Percentiles rank a stretch among this genome's conserved stretches.
These are phyloP conservation scores for Neomonachus schauinslandi DNA, from an alignment of 2,113 vertebrate species.

Conservation along the genomic window DNA sequence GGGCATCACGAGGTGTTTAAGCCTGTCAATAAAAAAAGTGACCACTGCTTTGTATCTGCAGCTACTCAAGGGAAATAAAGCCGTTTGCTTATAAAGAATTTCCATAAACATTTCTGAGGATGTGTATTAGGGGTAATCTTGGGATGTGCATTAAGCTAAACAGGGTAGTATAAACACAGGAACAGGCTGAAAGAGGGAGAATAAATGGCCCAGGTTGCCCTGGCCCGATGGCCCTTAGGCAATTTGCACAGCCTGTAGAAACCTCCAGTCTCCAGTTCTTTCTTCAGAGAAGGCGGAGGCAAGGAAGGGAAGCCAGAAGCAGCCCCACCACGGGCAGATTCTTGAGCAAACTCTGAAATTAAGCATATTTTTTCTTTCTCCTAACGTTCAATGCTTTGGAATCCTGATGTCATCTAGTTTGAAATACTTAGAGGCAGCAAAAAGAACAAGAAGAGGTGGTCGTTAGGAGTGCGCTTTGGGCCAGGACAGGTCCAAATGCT, in stretches of 20 bases:
- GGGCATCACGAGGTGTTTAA: conserved; percentile 42
- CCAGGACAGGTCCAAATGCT: background rate
- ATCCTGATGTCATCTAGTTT: background rate
- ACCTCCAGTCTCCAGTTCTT: accelerated
- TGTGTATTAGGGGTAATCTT: conserved; percentile 83
- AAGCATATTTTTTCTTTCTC: background rate
- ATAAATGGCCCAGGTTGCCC: conserved; percentile 78
- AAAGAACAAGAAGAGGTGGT: background rate
- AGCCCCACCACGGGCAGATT: background rate
- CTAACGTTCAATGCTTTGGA: background rate
- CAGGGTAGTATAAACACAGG: conserved; percentile 87
- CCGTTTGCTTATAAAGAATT: conserved; percentile 89
- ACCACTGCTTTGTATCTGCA: conserved; percentile 77
- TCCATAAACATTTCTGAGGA: conserved; percentile 89
- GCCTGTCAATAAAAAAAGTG: conserved; percentile 55
- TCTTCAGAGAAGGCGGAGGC: background rate
- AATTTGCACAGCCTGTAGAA: background rate
- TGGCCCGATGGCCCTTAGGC: conserved; percentile 13
- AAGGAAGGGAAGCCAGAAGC: too few species aligned
- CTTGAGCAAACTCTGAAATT: background rate
- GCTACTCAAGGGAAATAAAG: conserved; percentile 84
- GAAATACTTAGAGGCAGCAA: background rate
- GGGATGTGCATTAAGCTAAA: conserved; percentile 88
- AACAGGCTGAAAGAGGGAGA: conserved; percentile 77
- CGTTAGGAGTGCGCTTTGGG: accelerated